Evolutionary conservation across 23 tunicate species (phyloP).

Genomic region (Styela plicata): DNA sequence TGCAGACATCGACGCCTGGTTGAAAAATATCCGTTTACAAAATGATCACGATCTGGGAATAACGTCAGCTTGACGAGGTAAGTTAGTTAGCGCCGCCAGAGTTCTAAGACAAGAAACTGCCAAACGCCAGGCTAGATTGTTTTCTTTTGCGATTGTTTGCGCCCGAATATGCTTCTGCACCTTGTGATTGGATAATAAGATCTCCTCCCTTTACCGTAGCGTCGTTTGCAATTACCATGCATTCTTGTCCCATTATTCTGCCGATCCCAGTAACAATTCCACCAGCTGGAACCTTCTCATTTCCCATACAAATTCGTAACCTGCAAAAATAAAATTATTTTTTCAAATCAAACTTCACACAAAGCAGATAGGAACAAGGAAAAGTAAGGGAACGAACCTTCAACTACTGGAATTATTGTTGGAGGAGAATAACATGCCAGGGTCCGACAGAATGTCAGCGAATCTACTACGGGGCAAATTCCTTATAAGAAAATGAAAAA

Average conservation of each 20-base stretch:
- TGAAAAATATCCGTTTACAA: slow-evolving; percentile 97
- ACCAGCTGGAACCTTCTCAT: slow-evolving; percentile 92
- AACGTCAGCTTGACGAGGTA: slow-evolving; percentile 98
- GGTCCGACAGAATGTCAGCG: no score
- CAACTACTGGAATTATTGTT: no score
- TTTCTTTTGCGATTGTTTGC: slow-evolving; percentile 90
- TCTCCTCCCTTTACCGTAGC: slow-evolving; percentile 97
- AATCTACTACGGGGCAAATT: no score
- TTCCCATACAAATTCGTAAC: no score
- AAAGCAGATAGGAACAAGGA: no score
- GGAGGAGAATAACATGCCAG: no score
- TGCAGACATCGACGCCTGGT: slow-evolving; percentile 95
- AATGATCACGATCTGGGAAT: slow-evolving; percentile 96
- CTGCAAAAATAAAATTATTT: no score
- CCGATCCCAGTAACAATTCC: slow-evolving; percentile 99
- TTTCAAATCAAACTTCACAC: no score
- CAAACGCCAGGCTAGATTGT: slow-evolving; percentile 82
- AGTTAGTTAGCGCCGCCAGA: slow-evolving; percentile 96
- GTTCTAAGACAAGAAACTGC: no score
- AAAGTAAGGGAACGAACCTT: no score
- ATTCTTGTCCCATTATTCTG: slow-evolving; percentile 78
- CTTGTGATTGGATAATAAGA: slow-evolving; percentile 97
- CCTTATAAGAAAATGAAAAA: no score
- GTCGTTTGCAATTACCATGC: slow-evolving; percentile 97
- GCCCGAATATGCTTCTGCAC: slow-evolving; percentile 97